Evolutionary conservation across 1,140 invertebrate species (phyloP).

Genomic region (Eupristina koningsbergeri): DNA sequence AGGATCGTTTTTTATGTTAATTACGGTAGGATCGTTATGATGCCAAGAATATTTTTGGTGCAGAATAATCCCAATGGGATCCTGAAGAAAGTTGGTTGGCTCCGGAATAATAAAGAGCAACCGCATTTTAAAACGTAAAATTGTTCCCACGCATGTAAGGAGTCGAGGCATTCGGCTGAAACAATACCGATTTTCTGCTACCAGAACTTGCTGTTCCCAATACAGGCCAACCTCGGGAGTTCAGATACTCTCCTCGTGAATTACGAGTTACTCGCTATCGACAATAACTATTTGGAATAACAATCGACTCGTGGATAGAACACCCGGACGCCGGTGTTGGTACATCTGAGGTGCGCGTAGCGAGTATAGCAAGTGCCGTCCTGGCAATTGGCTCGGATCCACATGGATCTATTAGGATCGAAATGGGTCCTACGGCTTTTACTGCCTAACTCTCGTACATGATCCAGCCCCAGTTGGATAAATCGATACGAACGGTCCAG

Average conservation of each 20-base stretch:
- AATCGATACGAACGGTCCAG: not conserved
- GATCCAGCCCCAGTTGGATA: not conserved
- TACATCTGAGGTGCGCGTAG: not conserved
- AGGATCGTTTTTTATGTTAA: not conserved
- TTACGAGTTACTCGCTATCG: not conserved
- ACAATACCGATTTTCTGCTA: not conserved
- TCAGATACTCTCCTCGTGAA: not conserved
- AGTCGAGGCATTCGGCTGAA: not conserved
- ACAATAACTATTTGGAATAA: slow-evolving; percentile 1
- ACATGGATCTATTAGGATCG: too few relatives aligned
- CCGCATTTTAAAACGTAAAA: not conserved
- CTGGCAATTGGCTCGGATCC: too few relatives aligned
- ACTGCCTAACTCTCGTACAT: too few relatives aligned
- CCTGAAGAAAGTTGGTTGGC: not conserved
- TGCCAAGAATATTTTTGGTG: too few relatives aligned
- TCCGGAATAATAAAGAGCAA: not conserved
- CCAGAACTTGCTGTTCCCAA: too few relatives aligned
- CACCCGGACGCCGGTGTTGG: slow-evolving; percentile 16
- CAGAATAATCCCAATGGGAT: not conserved
- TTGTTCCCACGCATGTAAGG: not conserved
- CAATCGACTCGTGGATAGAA: not conserved
- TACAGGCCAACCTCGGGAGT: too few relatives aligned
- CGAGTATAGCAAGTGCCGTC: too few relatives aligned
- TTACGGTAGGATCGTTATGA: not conserved
- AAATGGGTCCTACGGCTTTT: not conserved